phyloP scores from a whole-genome alignment of 2,888 invertebrate species.

The Chorisops tibialis region DNA sequence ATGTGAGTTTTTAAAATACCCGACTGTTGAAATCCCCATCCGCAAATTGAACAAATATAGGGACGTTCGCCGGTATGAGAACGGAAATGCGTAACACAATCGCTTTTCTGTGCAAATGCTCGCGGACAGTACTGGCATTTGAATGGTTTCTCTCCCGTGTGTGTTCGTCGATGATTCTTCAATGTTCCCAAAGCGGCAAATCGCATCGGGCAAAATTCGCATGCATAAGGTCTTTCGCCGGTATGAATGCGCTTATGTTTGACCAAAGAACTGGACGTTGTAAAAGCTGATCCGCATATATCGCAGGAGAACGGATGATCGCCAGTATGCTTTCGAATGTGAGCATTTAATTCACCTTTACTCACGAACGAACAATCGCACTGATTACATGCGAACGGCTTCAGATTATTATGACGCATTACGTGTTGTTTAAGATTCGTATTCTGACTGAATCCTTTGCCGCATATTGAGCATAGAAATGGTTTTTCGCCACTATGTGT shows the following conservation, averaged over 20 bases:
- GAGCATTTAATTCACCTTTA: constrained; percentile 56
- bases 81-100: constrained; percentile 55
- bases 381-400: constrained; percentile 48
- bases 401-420: constrained; percentile 56
- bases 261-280: constrained; percentile 58
- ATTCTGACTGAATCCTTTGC: constrained; percentile 60
- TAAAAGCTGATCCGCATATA: constrained; percentile 57
- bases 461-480: constrained; percentile 57
- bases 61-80: constrained; percentile 55
- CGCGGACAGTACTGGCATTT: constrained; percentile 57
- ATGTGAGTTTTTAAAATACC: constrained; percentile 56
- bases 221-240: constrained; percentile 59
- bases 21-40: constrained; percentile 56
- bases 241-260: constrained; percentile 60
- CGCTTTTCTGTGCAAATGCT: constrained; percentile 57
- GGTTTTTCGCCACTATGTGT: constrained; percentile 61
- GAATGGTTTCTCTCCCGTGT: constrained; percentile 59
- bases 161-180: constrained; percentile 58
- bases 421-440: constrained; percentile 60
- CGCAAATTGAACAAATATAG: constrained; percentile 49
- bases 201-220: constrained; percentile 59
- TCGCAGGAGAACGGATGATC: constrained; percentile 61
- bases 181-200: constrained; percentile 58
- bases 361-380: constrained; percentile 55
- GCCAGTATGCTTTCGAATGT: constrained; percentile 58